These are phyloP conservation scores for Rhizoglyphus robini DNA, from an alignment of 1,140 invertebrate genomes.

Conservation along the genomic window DNA sequence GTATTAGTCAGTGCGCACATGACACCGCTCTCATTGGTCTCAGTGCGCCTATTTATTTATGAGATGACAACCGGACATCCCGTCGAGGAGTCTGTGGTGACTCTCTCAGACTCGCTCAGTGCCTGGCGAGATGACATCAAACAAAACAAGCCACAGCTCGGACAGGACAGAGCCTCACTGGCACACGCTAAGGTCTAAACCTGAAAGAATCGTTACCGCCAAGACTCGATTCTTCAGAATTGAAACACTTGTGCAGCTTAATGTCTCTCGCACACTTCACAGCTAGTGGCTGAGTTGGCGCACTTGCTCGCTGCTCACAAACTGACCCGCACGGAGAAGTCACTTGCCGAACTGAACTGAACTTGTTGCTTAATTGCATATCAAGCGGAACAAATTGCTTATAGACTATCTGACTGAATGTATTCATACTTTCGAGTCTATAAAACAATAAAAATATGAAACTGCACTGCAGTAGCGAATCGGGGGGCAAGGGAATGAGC, in stretches of 20 bases:
- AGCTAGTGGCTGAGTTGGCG: not conserved
- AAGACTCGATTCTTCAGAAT: not conserved
- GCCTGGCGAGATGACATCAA: not conserved
- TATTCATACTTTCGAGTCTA: not conserved
- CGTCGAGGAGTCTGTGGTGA: not conserved
- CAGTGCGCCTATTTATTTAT: not conserved
- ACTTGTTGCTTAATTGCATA: slow-evolving; percentile 11
- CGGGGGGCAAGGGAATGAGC: not conserved
- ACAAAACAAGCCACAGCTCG: not conserved
- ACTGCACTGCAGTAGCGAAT: not conserved
- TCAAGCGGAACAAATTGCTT: slow-evolving; percentile 18
- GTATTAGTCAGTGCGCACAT: not conserved
- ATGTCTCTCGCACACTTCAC: not conserved
- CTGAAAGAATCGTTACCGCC: not conserved
- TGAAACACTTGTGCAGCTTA: not conserved
- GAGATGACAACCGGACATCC: slow-evolving; percentile 18
- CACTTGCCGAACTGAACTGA: no score
- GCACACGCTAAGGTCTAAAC: not conserved
- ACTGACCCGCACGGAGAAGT: no score
- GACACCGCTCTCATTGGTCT: not conserved
- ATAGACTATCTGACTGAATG: not conserved
- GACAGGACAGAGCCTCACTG: not conserved
- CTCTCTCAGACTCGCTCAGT: not conserved
- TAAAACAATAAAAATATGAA: slow-evolving; percentile 15
- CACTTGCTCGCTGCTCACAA: not conserved